A percentile compares a stretch with the other conserved stretches of the same genome.
Conservation (phyloP, 2,888 invertebrate genomes). For the Neria commutata region DNA sequence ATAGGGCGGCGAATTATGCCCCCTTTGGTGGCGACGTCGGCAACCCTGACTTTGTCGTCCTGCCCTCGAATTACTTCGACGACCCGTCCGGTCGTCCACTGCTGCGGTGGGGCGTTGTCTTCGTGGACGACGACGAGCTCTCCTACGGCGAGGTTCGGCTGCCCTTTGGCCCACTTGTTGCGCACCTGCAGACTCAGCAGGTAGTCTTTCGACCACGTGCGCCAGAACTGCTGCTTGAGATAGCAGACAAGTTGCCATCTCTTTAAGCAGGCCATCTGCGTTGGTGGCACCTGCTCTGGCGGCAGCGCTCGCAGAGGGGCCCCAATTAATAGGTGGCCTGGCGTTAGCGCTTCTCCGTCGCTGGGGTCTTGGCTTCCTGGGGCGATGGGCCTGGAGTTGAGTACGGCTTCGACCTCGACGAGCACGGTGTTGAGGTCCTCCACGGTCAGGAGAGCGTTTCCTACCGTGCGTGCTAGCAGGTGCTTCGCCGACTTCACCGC, state of each 20-base stretch:
- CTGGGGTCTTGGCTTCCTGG: no score
- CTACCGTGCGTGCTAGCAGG: no score
- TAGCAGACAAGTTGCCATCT: conserved; percentile 11
- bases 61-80: conserved; percentile 7
- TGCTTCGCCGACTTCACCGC: no score
- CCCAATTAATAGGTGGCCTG: no score
- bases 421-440: no score
- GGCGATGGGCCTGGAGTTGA: no score
- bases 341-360: no score
- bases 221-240: conserved; percentile 22
- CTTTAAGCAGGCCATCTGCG: neutral
- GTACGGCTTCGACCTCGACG: no score
- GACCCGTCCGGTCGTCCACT: conserved; percentile 18
- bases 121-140: conserved; percentile 14
- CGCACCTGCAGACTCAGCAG: conserved; percentile 12
- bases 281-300: neutral
- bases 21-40: no score
- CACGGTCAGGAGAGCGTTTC: no score
- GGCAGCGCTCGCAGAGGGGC: conserved; percentile 16
- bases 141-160: conserved; percentile 17
- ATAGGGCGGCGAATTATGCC: conserved; percentile 18
- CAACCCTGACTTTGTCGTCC: no score
- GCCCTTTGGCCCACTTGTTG: conserved; percentile 18
- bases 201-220: conserved; percentile 23
- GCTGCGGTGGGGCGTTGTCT: conserved; percentile 15